Evolutionary conservation across 1,140 invertebrate genomes (phyloP).

Genomic region (Drosophila eugracilis): DNA sequence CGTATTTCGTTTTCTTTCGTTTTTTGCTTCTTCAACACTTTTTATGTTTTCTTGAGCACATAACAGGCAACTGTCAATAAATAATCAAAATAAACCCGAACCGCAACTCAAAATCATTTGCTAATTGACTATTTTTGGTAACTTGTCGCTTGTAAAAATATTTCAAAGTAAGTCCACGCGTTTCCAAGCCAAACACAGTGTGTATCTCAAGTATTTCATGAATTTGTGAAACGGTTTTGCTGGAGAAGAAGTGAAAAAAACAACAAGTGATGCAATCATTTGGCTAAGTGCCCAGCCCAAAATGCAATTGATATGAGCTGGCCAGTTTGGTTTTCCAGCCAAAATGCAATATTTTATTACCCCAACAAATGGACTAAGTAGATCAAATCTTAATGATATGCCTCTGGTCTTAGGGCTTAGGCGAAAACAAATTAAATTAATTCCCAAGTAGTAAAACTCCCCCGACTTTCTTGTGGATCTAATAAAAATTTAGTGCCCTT

Average conservation of each 20-base stretch:
- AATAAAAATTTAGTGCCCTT: slow-evolving; percentile 31
- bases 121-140: slow-evolving; percentile 78
- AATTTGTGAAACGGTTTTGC: slow-evolving; percentile 71
- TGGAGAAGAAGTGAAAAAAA: neutral
- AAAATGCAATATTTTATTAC: slow-evolving; percentile 17
- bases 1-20: too few relatives aligned
- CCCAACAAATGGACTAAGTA: slow-evolving; percentile 13
- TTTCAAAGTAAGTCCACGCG: slow-evolving; percentile 50
- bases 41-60: slow-evolving; percentile 66
- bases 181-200: slow-evolving; percentile 40
- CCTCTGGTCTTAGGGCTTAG: slow-evolving; percentile 4
- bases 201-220: slow-evolving; percentile 56
- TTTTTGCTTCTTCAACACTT: slow-evolving; percentile 40
- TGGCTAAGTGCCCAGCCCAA: slow-evolving; percentile 15
- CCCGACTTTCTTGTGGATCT: slow-evolving; percentile 4
- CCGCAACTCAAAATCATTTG: slow-evolving; percentile 40
- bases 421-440: slow-evolving; percentile 29
- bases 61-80: slow-evolving; percentile 79
- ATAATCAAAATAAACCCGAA: slow-evolving; percentile 79
- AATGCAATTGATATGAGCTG: slow-evolving; percentile 28
- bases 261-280: slow-evolving; percentile 62
- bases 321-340: neutral
- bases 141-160: slow-evolving; percentile 75
- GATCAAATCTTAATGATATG: slow-evolving; percentile 31
- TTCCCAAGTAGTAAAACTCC: slow-evolving; percentile 23